These are phyloP conservation scores for Pygocentrus nattereri DNA, from an alignment of 2,797 vertebrate genomes.

Conservation along the genomic window DNA sequence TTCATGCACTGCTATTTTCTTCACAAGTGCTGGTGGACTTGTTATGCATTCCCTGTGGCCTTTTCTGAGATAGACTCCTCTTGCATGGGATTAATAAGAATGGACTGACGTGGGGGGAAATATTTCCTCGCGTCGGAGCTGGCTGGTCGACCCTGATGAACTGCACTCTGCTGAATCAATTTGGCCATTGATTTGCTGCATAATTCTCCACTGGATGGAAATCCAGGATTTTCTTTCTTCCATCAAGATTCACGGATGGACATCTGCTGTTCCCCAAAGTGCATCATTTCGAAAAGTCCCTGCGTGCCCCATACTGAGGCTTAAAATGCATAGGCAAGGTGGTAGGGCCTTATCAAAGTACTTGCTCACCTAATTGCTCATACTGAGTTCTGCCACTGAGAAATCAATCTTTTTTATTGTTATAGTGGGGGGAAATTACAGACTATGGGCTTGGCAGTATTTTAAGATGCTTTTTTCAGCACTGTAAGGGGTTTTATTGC, in stretches of 20 bases:
- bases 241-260: background rate
- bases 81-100: constrained; percentile 65
- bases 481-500: constrained; percentile 63
- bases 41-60: background rate
- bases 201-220: constrained; percentile 79
- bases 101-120: constrained; percentile 62
- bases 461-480: constrained; percentile 64
- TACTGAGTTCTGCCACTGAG: constrained; percentile 67
- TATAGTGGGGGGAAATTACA: constrained; percentile 70
- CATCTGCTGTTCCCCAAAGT: background rate
- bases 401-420: constrained; percentile 75
- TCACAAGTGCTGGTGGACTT: background rate
- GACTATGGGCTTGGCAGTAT: constrained; percentile 65
- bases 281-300: background rate
- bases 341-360: constrained; percentile 33
- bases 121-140: constrained; percentile 69
- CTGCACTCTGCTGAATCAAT: constrained; percentile 78
- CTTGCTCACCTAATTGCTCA: constrained; percentile 74
- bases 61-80: constrained; percentile 30
- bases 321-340: background rate
- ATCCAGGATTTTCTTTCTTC: constrained; percentile 34
- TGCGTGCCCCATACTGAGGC: background rate
- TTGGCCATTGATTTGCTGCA: constrained; percentile 82
- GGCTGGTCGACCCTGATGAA: constrained; percentile 78
- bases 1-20: background rate